These are phyloP conservation scores for Drosophila pectinifera DNA, from an alignment of 1,140 invertebrate species.

Conservation along the genomic window DNA sequence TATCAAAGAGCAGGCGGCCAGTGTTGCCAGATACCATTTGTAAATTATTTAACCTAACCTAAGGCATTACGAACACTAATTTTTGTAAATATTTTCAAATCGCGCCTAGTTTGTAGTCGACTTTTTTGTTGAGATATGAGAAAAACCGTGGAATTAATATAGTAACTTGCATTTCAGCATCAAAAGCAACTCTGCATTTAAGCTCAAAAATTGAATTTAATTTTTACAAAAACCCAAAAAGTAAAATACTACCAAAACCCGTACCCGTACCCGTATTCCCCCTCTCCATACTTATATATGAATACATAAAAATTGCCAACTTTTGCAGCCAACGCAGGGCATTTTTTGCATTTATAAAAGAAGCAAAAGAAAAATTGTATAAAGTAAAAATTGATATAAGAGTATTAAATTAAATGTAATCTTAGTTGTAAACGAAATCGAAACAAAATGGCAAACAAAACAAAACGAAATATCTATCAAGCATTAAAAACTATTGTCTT, in stretches of 20 bases:
- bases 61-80: slow-evolving; percentile 74
- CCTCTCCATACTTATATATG: slow-evolving; percentile 20
- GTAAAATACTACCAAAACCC: slow-evolving; percentile 26
- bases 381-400: slow-evolving; percentile 69
- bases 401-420: slow-evolving; percentile 76
- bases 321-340: slow-evolving; percentile 62
- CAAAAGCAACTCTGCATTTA: slow-evolving; percentile 74
- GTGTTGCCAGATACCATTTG: slow-evolving; percentile 71
- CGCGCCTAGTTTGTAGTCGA: slow-evolving; percentile 67
- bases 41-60: slow-evolving; percentile 78
- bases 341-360: slow-evolving; percentile 72
- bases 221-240: slow-evolving; percentile 66
- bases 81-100: slow-evolving; percentile 77
- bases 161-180: slow-evolving; percentile 73
- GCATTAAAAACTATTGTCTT: slow-evolving; percentile 77
- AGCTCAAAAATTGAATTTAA: slow-evolving; percentile 81
- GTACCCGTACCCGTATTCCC: slow-evolving; percentile 19
- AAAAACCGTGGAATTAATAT: slow-evolving; percentile 39
- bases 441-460: slow-evolving; percentile 21
- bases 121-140: slow-evolving; percentile 52
- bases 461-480: slow-evolving; percentile 65
- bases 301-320: slow-evolving; percentile 57
- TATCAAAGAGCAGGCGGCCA: slow-evolving; percentile 59
- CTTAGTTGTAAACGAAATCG: slow-evolving; percentile 60
- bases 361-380: slow-evolving; percentile 73